Evolutionary conservation across 2,797 vertebrate genomes (phyloP).

Genomic region (Craterocephalus amniculus): DNA sequence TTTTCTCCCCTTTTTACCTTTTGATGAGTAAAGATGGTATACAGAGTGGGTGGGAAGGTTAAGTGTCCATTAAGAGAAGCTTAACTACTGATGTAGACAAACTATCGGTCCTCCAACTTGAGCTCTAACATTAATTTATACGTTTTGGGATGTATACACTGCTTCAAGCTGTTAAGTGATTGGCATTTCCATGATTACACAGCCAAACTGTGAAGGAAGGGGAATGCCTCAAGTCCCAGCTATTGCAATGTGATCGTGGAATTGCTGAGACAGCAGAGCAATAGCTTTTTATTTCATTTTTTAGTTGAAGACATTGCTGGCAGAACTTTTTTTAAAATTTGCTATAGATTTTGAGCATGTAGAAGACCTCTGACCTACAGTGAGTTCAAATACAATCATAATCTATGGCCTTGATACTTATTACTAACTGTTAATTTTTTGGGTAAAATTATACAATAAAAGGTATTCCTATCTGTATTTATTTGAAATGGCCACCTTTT

Average conservation of each 20-base stretch:
- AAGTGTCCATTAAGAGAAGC: not conserved
- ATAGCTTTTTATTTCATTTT: conserved; percentile 49
- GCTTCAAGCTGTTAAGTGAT: conserved; percentile 72
- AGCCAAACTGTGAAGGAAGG: conserved; percentile 62
- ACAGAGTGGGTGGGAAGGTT: not conserved
- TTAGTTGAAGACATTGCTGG: conserved; percentile 49
- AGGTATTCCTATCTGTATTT: not conserved
- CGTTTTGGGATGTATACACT: not conserved
- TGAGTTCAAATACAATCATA: conserved; percentile 8
- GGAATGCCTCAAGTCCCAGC: conserved; percentile 46
- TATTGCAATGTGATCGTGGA: conserved; percentile 56
- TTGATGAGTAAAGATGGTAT: not conserved
- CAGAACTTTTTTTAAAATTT: conserved; percentile 30
- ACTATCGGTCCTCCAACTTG: not conserved
- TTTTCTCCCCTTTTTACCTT: no score
- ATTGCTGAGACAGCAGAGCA: conserved; percentile 49
- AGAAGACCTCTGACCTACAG: conserved; percentile 5
- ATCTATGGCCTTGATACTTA: not conserved
- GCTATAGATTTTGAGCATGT: conserved; percentile 11
- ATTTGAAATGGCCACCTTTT: not conserved
- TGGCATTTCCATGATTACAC: no score
- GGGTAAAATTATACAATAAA: not conserved
- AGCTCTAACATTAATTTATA: not conserved
- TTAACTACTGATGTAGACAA: not conserved
- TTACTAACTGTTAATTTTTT: not conserved